Percentiles rank a stretch among this genome's conserved stretches.
These are phyloP conservation scores for Apeltes quadracus DNA, from an alignment of 2,113 vertebrate genomes.

Conservation along the genomic window DNA sequence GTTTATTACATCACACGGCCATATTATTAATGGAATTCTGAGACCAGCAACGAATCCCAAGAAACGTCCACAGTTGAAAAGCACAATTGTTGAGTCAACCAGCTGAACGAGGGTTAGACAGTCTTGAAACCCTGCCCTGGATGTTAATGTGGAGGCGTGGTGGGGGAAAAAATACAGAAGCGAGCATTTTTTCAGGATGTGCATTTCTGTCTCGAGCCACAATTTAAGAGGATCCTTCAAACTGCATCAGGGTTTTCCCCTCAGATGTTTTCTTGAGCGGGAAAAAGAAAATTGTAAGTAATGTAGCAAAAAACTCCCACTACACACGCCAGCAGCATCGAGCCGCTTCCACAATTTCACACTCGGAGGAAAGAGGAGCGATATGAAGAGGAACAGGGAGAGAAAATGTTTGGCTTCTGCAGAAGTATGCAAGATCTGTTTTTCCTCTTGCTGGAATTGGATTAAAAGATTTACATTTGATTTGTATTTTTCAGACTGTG, in stretches of 20 bases:
- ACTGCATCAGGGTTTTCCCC: constrained; percentile 28
- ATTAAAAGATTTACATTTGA: constrained; percentile 50
- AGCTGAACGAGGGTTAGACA: background rate
- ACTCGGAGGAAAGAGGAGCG: constrained; percentile 34
- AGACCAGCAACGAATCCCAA: background rate
- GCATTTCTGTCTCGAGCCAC: background rate
- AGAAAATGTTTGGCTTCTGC: constrained; percentile 35
- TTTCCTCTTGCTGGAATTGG: background rate
- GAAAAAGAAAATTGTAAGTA: constrained; percentile 23
- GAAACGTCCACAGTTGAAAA: background rate
- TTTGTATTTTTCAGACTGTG: constrained; percentile 60
- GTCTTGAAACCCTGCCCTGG: background rate
- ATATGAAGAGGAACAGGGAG: constrained; percentile 30
- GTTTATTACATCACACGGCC: background rate
- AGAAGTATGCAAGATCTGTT: background rate
- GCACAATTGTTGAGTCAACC: background rate
- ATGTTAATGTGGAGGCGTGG: background rate
- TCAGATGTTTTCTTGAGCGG: constrained; percentile 20
- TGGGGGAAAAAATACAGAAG: background rate
- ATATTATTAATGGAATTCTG: no score
- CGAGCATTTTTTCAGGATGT: background rate
- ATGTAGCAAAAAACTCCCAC: constrained; percentile 50
- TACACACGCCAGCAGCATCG: constrained; percentile 48
- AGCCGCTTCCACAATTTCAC: constrained; percentile 61
- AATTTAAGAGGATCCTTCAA: constrained; percentile 6